Conservation (phyloP, 2,113 vertebrate genomes). For the Lates calcarifer region DNA sequence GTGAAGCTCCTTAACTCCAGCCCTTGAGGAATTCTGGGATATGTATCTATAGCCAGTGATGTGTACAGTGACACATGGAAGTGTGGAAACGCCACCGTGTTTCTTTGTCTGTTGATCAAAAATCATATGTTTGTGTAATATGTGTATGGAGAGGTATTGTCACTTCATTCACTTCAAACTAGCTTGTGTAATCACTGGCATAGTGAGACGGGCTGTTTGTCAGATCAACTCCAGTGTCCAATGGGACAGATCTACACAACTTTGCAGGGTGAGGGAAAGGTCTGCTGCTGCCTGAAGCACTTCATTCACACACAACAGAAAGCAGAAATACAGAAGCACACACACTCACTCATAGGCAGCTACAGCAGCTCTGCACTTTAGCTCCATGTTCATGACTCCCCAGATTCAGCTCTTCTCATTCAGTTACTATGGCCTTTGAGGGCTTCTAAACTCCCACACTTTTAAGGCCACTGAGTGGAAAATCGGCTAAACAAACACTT, state of each 20-base stretch:
- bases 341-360: constrained; percentile 32
- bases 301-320: constrained; percentile 57
- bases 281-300: constrained; percentile 62
- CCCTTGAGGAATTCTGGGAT: constrained; percentile 67
- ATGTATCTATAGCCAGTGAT: constrained; percentile 53
- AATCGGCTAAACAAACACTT: constrained; percentile 84
- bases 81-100: neutral
- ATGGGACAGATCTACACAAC: constrained; percentile 56
- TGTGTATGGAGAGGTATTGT: constrained; percentile 15
- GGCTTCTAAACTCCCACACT: constrained; percentile 77
- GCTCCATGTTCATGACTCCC: constrained; percentile 44
- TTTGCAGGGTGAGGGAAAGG: constrained; percentile 69
- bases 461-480: constrained; percentile 80
- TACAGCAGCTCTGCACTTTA: constrained; percentile 49
- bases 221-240: constrained; percentile 51
- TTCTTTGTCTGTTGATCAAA: constrained; percentile 42
- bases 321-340: constrained; percentile 33
- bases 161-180: constrained; percentile 16
- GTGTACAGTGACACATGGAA: constrained; percentile 39
- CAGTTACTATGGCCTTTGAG: constrained; percentile 75
- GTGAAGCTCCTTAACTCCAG: constrained; percentile 47
- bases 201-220: constrained; percentile 43
- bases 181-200: constrained; percentile 16
- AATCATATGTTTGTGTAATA: constrained; percentile 9
- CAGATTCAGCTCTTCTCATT: constrained; percentile 55